These are phyloP conservation scores for Cryptocephalus primarius DNA, from an alignment of 2,888 invertebrate genomes.

Conservation along the genomic window DNA sequence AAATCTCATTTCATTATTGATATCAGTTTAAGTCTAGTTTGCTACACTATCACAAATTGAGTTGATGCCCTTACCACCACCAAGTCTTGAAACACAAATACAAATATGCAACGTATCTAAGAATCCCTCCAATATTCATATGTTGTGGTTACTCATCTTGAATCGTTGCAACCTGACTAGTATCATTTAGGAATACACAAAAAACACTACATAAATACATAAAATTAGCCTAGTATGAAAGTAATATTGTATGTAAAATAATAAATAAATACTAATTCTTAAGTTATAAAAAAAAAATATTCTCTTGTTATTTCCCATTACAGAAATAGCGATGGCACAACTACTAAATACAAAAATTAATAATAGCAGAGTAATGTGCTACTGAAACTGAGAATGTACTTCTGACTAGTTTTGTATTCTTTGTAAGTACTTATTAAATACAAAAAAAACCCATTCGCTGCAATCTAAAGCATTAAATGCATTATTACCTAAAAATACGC, in stretches of 20 bases:
- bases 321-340: neutral
- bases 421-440: slow-evolving; percentile 31
- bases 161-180: slow-evolving; percentile 32
- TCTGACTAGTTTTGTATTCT: slow-evolving; percentile 40
- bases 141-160: neutral
- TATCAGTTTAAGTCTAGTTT: slow-evolving; percentile 10
- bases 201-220: slow-evolving; percentile 34
- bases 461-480: too few species aligned
- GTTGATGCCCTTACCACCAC: slow-evolving; percentile 20
- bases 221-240: slow-evolving; percentile 18
- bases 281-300: slow-evolving; percentile 8
- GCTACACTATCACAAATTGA: slow-evolving; percentile 24
- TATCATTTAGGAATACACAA: slow-evolving; percentile 31
- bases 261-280: slow-evolving; percentile 20
- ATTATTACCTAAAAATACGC: too few species aligned
- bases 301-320: neutral
- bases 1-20: slow-evolving; percentile 8
- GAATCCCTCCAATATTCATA: neutral
- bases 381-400: slow-evolving; percentile 37
- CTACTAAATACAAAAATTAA: too few species aligned
- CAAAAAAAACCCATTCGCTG: too few species aligned
- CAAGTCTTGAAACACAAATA: slow-evolving; percentile 22
- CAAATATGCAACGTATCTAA: slow-evolving; percentile 18
- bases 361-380: slow-evolving; percentile 20
- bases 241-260: slow-evolving; percentile 4